Conservation (phyloP, 2,113 vertebrate genomes). For the Anolis sagrei region DNA sequence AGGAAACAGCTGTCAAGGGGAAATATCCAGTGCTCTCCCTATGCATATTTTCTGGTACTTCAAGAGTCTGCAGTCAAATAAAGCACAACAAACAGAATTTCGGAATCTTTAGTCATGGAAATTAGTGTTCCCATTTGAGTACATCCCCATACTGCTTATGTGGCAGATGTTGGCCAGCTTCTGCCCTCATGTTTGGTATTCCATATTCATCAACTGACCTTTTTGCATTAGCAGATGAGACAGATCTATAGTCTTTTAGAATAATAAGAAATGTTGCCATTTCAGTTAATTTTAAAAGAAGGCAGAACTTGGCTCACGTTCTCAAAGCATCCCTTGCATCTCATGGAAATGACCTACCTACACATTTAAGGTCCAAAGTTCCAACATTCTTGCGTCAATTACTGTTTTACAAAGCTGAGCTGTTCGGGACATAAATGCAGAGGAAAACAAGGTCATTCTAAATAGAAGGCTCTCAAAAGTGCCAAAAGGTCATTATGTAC, state of each 20-base stretch:
- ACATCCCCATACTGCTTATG: not conserved
- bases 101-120: not conserved
- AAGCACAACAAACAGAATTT: not conserved
- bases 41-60: not conserved
- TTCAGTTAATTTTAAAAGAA: conserved; percentile 27
- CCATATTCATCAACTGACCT: conserved; percentile 63
- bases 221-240: conserved; percentile 46
- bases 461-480: conserved; percentile 72
- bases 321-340: conserved; percentile 20
- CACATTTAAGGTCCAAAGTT: conserved; percentile 54
- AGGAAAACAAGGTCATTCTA: conserved; percentile 70
- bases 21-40: not conserved
- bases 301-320: conserved; percentile 33
- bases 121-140: conserved; percentile 3
- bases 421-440: conserved; percentile 60
- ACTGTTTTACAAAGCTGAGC: conserved; percentile 69
- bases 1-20: not conserved
- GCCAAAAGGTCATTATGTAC: conserved; percentile 68
- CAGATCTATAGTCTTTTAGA: conserved; percentile 13
- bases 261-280: conserved; percentile 28
- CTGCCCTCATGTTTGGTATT: conserved; percentile 17
- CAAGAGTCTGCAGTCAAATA: not conserved
- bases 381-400: conserved; percentile 62
- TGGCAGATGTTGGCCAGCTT: conserved; percentile 49
- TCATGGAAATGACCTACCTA: conserved; percentile 20